Conservation (phyloP, 2,888 invertebrate species). For the Augochlorella aurata region DNA sequence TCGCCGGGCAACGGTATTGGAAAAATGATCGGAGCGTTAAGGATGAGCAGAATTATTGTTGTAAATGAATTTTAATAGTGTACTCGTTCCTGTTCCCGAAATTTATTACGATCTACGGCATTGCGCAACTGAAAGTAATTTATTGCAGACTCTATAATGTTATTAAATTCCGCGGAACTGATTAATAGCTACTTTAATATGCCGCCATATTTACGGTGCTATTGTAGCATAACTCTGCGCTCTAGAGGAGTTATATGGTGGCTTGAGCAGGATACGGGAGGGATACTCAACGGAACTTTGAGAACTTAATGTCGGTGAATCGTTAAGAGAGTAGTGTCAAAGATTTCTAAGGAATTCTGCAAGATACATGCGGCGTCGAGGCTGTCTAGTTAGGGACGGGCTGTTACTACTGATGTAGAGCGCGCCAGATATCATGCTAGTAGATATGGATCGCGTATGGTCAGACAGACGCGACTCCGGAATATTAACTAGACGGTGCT, state of each 20-base stretch:
- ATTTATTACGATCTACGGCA: not conserved
- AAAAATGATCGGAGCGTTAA: too few relatives aligned
- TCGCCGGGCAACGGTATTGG: too few relatives aligned
- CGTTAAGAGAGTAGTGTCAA: not conserved
- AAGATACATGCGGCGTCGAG: not conserved
- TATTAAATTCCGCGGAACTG: not conserved
- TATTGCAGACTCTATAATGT: not conserved
- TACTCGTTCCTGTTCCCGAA: not conserved
- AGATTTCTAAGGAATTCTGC: not conserved
- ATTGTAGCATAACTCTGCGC: not conserved
- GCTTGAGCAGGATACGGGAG: not conserved
- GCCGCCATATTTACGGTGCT: not conserved
- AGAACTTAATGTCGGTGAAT: not conserved
- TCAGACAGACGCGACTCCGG: not conserved
- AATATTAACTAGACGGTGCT: not conserved
- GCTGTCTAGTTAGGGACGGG: not conserved
- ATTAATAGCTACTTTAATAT: not conserved
- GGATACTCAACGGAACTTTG: not conserved
- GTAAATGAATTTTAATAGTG: too few relatives aligned
- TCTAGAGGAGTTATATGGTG: not conserved
- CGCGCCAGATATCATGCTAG: not conserved
- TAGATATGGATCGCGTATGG: conserved; percentile 6
- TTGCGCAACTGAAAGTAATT: not conserved
- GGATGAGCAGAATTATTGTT: too few relatives aligned
- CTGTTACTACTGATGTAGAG: not conserved